A percentile compares a stretch with the other conserved stretches of the same genome.
Conservation (phyloP, 2,113 vertebrate genomes). For the Cryptotis parvus region DNA sequence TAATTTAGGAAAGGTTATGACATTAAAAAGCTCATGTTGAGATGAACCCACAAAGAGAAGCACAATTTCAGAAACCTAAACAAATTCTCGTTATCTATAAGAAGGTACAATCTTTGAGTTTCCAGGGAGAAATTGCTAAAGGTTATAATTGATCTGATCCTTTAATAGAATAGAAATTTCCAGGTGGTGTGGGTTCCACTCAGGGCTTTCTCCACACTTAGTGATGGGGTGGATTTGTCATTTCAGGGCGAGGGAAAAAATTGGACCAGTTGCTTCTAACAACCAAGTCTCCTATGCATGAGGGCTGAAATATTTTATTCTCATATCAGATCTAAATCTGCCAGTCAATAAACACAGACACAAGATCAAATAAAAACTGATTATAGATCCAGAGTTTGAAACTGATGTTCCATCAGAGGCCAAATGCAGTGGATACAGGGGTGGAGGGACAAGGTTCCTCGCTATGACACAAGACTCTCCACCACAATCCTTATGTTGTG, state of each 20-base stretch:
- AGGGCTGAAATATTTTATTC: background rate
- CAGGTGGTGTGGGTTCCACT: background rate
- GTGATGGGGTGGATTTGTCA: background rate
- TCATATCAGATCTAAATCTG: background rate
- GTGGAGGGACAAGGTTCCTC: too few relatives aligned
- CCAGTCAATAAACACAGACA: too few relatives aligned
- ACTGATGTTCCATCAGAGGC: background rate
- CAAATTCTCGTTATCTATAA: background rate
- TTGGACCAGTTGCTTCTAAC: too few relatives aligned
- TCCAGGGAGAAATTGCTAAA: background rate
- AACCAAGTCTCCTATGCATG: background rate
- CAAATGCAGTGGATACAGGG: background rate
- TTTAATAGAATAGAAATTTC: background rate
- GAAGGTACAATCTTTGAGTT: background rate
- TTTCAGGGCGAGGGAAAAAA: background rate
- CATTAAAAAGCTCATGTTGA: slow-evolving; percentile 42
- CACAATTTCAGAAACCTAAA: background rate
- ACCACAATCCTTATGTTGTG: too few relatives aligned
- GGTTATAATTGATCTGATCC: background rate
- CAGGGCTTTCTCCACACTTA: background rate
- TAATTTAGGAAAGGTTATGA: slow-evolving; percentile 28
- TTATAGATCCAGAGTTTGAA: background rate
- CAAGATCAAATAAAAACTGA: too few relatives aligned
- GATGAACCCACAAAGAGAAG: background rate
- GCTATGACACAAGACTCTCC: too few relatives aligned